Base-by-base conservation (phyloP, 2,797 vertebrate genomes). In the Girardinus metallicus region DNA sequence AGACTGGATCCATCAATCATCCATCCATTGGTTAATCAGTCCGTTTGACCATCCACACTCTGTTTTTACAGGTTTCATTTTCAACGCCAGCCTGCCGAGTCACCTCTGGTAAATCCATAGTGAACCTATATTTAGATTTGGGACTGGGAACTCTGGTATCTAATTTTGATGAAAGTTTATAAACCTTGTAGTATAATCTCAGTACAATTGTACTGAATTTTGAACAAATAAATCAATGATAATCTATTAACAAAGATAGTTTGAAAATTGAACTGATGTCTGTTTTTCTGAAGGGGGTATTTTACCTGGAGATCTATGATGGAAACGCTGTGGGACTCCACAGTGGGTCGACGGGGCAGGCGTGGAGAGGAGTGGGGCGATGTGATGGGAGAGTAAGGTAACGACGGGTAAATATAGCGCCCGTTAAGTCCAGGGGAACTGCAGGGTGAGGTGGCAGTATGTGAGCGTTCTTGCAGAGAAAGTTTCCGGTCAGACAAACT, bases 311-410 rank as follows among this genome's bases (percentile, higher is more conserved):
- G 93, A 72, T 99, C 98, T 0, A 96, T 99, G 95, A 99, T 99
- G 78, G 98, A 99, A 80, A 99, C 98, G 0, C 97, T 95, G 94
- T 99, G 97, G 0, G 98, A 99, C 91, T 99, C 98, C 87, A 99
- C 97, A 0, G 98, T 99, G 0, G 98, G 98, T 73, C 97, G 88
- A 72, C 98, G 97, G 0, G 97, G 97, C 87, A 99, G 90, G 47
- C 98, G 96, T 0, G 98, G 98, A 10, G 98, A 99, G 0, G 97
- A 97, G 89, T 99, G 98, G 0, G 98, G 98, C 1, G 98, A 99
- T 0, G 97, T 97, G 80, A 97, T 95, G 0, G 98, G 98, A 0
- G 97, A 99, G 90, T 97, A 97, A 1, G 97, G 96, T 34, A 98
- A 93, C 0, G 96, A 97, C 0, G 97, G 97, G 89, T 97, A 97